A percentile compares a stretch with the other conserved stretches of the same genome.
Conservation (phyloP, 2,113 vertebrate species). For the Cyphomyrus plagiostoma region DNA sequence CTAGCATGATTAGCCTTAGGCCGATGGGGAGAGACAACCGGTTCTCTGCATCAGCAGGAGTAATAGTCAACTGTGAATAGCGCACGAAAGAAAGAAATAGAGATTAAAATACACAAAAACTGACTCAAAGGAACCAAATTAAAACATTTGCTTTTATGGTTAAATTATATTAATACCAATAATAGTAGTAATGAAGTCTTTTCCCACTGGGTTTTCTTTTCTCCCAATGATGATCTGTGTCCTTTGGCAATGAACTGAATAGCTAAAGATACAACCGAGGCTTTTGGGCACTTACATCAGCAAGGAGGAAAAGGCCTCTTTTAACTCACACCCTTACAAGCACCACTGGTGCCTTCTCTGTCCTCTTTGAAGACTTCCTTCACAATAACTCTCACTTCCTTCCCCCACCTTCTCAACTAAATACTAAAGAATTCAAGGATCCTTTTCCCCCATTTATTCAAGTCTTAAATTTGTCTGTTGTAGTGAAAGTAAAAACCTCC, state of each 20-base stretch:
- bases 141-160: background rate
- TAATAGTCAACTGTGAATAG: background rate
- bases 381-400: too few relatives aligned
- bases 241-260: background rate
- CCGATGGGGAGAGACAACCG: background rate
- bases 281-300: background rate
- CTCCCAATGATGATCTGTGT: background rate
- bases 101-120: background rate
- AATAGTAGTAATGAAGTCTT: background rate
- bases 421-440: too few relatives aligned
- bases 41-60: background rate
- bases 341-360: background rate
- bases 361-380: background rate
- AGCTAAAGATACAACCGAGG: too few relatives aligned
- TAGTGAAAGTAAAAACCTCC: too few relatives aligned
- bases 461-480: too few relatives aligned
- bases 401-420: too few relatives aligned
- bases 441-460: too few relatives aligned
- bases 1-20: background rate
- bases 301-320: background rate
- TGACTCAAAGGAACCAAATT: background rate
- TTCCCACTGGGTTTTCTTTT: background rate
- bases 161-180: background rate
- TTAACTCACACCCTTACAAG: background rate
- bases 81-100: background rate